These are phyloP conservation scores for Parnassius apollo DNA, from an alignment of 2,888 invertebrate species.

Conservation along the genomic window DNA sequence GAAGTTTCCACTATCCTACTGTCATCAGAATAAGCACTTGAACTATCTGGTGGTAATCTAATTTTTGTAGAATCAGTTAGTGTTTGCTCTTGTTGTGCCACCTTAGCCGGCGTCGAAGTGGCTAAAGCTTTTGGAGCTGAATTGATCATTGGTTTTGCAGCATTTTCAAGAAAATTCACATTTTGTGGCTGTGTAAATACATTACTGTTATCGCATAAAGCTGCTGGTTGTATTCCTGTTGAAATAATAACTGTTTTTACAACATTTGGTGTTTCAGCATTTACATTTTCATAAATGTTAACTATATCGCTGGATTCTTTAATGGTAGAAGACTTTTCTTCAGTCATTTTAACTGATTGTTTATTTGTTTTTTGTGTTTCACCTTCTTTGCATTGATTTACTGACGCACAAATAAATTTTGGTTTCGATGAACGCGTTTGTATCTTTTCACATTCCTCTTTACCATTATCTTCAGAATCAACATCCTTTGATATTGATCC, in stretches of 20 bases:
- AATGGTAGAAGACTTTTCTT: constrained; percentile 2
- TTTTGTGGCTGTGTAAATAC: constrained; percentile 10
- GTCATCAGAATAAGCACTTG: constrained; percentile 33
- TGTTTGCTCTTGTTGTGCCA: constrained; percentile 24
- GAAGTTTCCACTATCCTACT: constrained; percentile 29
- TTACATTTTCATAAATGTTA: constrained; percentile 24
- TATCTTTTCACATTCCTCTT: constrained; percentile 7
- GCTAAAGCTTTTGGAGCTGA: constrained; percentile 49
- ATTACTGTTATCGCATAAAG: constrained; percentile 23
- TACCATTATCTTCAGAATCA: constrained; percentile 21
- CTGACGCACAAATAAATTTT: background rate
- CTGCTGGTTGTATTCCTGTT: constrained; percentile 48
- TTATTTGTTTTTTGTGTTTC: constrained; percentile 23
- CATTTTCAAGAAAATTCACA: background rate
- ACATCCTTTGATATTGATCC: constrained; percentile 25
- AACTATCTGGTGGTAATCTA: constrained; percentile 29
- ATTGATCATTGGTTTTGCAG: constrained; percentile 2
- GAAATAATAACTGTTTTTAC: constrained; percentile 61
- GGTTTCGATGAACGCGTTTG: background rate
- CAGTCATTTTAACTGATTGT: constrained; percentile 7
- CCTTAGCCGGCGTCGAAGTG: constrained; percentile 65
- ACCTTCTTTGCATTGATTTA: constrained; percentile 7
- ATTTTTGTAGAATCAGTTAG: constrained; percentile 5
- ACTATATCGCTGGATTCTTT: constrained; percentile 6
- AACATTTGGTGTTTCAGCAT: constrained; percentile 35